Evolutionary conservation across 1,140 invertebrate species (phyloP).

Genomic region (Notospermus geniculatus): DNA sequence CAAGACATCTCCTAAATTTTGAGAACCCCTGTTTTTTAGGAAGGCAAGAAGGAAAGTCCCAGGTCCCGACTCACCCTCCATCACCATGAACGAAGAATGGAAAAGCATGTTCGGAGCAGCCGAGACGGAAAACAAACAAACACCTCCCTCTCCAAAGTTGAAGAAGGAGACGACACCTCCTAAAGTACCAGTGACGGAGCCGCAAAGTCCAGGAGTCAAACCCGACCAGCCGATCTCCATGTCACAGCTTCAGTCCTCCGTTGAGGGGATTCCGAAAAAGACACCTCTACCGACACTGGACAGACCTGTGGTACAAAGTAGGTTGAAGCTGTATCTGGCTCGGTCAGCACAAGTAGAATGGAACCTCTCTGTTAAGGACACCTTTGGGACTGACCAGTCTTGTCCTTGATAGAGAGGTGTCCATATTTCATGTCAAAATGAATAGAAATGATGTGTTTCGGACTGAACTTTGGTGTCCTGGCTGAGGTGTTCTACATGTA

Average conservation of each 20-base stretch:
- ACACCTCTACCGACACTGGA: background rate
- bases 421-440: no score
- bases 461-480: no score
- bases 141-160: background rate
- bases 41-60: slow-evolving; percentile 26
- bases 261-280: background rate
- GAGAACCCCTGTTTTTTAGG: slow-evolving; percentile 13
- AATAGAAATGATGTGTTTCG: no score
- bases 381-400: no score
- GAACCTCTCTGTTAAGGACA: no score
- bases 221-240: background rate
- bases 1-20: no score
- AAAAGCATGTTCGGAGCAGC: slow-evolving; percentile 76
- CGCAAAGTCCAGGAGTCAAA: background rate
- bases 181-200: background rate
- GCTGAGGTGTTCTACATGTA: no score
- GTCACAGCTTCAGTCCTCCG: background rate
- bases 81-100: slow-evolving; percentile 72
- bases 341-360: no score
- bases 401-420: no score
- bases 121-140: slow-evolving; percentile 34
- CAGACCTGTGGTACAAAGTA: background rate
- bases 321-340: background rate
- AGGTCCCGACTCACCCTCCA: slow-evolving; percentile 18
- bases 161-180: background rate